phyloP scores from a whole-genome alignment of 2,113 vertebrate species.

The Macaca nemestrina region DNA sequence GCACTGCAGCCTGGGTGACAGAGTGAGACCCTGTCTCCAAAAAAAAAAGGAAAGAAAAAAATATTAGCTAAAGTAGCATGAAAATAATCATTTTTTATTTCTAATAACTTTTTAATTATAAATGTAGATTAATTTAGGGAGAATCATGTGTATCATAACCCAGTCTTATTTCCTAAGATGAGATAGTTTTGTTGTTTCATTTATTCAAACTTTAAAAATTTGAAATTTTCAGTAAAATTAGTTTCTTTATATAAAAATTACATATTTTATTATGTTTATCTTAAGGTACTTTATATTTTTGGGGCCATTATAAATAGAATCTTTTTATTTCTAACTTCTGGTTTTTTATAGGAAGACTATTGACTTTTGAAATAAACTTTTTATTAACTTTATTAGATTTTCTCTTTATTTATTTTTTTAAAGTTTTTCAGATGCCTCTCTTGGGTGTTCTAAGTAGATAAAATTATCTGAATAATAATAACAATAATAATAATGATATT shows the following conservation, averaged over 20 bases:
- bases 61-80: neutral
- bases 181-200: neutral
- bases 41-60: too few species aligned
- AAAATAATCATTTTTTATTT: neutral
- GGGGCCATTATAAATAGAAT: neutral
- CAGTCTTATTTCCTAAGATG: neutral
- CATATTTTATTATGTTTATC: neutral
- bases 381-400: neutral
- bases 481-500: neutral
- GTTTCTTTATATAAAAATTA: neutral
- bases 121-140: neutral
- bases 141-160: neutral
- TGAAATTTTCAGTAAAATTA: neutral
- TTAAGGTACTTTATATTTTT: neutral
- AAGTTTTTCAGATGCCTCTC: neutral
- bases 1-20: too few species aligned
- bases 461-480: neutral
- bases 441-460: neutral
- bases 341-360: neutral
- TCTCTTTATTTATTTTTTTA: neutral
- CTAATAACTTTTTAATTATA: neutral
- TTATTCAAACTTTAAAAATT: neutral
- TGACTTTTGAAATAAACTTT: conserved; percentile 2
- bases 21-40: too few species aligned
- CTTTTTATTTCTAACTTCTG: neutral